A percentile compares a stretch with the other conserved stretches of the same genome.
phyloP scores from a whole-genome alignment of 2,888 invertebrate species.

The Azorinus chamasolen region DNA sequence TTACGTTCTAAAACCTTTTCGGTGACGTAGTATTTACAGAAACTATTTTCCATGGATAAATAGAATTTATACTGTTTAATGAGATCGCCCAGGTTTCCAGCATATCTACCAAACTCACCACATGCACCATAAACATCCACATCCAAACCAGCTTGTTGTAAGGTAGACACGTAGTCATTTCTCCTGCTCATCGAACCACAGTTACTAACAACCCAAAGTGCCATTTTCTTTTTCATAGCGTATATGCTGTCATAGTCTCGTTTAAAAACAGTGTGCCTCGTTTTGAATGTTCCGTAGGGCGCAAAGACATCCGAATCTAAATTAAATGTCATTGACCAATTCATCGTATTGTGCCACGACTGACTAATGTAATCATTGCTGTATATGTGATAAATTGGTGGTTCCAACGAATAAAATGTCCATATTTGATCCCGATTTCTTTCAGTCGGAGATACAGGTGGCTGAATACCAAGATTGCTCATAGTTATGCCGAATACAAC shows the following conservation, averaged over 20 bases:
- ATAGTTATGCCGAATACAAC: too few relatives aligned
- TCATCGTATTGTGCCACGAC: constrained; percentile 2
- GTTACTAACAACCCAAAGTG: constrained; percentile 26
- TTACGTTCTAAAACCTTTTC: constrained; percentile 62
- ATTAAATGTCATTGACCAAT: constrained; percentile 26
- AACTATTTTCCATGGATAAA: constrained; percentile 49
- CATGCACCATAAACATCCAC: constrained; percentile 13
- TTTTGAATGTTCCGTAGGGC: constrained; percentile 2
- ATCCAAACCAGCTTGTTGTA: background rate
- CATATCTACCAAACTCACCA: too few relatives aligned
- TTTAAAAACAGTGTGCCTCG: background rate
- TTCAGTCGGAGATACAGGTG: too few relatives aligned
- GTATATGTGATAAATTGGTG: too few relatives aligned
- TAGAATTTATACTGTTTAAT: constrained; percentile 45
- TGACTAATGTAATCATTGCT: background rate
- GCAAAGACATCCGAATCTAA: constrained; percentile 20
- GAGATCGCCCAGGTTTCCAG: constrained; percentile 28
- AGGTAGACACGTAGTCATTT: background rate
- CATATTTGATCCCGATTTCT: too few relatives aligned
- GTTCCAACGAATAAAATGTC: too few relatives aligned
- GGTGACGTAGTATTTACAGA: constrained; percentile 64
- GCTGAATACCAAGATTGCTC: too few relatives aligned
- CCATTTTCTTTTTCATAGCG: constrained; percentile 11
- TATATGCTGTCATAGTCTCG: constrained; percentile 23
- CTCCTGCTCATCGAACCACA: background rate